Conservation (phyloP, 2,888 invertebrate species). For the Drosophila cracens region DNA sequence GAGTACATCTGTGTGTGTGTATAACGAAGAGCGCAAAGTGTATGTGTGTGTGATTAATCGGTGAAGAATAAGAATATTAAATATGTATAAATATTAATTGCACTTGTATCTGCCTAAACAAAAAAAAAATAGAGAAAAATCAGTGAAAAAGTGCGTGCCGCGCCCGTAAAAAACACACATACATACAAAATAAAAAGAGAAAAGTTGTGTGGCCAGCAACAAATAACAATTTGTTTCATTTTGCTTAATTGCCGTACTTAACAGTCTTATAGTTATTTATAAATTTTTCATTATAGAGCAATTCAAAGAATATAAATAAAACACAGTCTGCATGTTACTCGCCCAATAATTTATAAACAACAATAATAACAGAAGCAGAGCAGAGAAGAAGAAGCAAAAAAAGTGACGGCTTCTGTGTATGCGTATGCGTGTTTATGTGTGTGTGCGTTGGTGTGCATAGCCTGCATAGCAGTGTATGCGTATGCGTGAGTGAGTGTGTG, state of each 20-base stretch:
- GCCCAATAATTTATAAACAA: constrained; percentile 39
- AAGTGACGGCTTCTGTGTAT: constrained; percentile 40
- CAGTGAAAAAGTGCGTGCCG: constrained; percentile 68
- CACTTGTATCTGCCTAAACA: constrained; percentile 19
- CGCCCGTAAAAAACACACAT: constrained; percentile 64
- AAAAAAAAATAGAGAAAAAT: constrained; percentile 37
- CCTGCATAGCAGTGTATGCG: constrained; percentile 64
- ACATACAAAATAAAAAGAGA: constrained; percentile 66
- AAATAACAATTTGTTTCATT: constrained; percentile 63
- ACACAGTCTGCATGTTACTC: constrained; percentile 27
- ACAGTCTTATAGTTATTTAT: constrained; percentile 39
- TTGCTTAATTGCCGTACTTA: constrained; percentile 55
- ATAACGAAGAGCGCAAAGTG: constrained; percentile 42
- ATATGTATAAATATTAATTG: constrained; percentile 36
- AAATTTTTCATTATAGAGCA: constrained; percentile 31
- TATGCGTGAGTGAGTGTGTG: constrained; percentile 53
- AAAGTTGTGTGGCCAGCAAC: constrained; percentile 71
- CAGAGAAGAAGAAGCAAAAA: constrained; percentile 19
- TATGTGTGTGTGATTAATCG: constrained; percentile 39
- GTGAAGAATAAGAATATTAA: constrained; percentile 53
- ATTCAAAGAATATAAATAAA: constrained; percentile 28
- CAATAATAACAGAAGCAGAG: constrained; percentile 34
- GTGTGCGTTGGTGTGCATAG: constrained; percentile 61
- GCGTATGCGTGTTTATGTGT: constrained; percentile 46
- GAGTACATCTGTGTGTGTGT: constrained; percentile 41